Percentiles rank a stretch among this genome's conserved stretches.
Evolutionary conservation across 2,797 vertebrate genomes (phyloP).

Genomic region (Jordanella pulchra): DNA sequence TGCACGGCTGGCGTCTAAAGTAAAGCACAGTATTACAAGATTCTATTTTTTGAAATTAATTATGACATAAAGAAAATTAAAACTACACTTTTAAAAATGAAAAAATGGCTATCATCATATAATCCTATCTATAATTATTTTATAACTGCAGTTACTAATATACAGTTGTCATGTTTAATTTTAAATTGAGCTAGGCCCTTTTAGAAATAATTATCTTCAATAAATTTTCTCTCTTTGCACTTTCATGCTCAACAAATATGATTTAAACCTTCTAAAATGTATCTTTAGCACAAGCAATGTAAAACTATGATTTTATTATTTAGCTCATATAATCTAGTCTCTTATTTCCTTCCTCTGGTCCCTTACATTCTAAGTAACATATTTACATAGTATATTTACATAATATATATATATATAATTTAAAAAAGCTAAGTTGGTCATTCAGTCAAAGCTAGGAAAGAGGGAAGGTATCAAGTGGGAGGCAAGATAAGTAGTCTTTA

Average conservation of each 20-base stretch:
- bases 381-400: too few species aligned
- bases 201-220: background rate
- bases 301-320: background rate
- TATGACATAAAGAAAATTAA: background rate
- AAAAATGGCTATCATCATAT: background rate
- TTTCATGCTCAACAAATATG: background rate
- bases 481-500: too few species aligned
- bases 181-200: background rate
- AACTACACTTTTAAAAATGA: background rate
- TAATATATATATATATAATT: too few species aligned
- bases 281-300: conserved; percentile 2
- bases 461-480: too few species aligned
- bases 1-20: background rate
- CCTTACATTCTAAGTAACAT: too few species aligned
- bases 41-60: background rate
- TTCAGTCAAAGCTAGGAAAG: too few species aligned
- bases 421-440: too few species aligned
- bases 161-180: background rate
- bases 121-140: background rate
- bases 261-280: background rate
- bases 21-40: background rate
- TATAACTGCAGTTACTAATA: background rate
- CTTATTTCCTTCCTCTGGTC: too few species aligned
- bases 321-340: too few species aligned
- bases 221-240: background rate